Evolutionary conservation across 2,113 vertebrate species (phyloP).

Genomic region (Hemichromis elongatus): DNA sequence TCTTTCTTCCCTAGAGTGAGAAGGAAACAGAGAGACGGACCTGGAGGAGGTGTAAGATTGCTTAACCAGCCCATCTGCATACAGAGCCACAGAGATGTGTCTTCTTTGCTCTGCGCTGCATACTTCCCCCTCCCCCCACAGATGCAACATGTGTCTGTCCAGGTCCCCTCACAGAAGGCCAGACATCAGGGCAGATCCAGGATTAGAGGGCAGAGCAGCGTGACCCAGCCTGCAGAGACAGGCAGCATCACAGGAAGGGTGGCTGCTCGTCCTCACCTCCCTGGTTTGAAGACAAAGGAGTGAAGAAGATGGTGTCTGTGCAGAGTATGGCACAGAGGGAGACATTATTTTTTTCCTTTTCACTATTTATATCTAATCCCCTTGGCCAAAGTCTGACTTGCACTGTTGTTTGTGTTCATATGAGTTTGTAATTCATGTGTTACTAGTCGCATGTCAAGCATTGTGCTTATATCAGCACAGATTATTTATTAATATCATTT

Average conservation of each 20-base stretch:
- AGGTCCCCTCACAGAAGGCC: slow-evolving; percentile 24
- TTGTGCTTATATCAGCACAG: background rate
- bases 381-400: background rate
- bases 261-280: slow-evolving; percentile 5
- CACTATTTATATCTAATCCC: background rate
- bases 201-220: background rate
- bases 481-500: slow-evolving; percentile 37
- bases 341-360: background rate
- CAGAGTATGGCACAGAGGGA: background rate
- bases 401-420: background rate
- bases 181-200: slow-evolving; percentile 6
- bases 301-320: background rate
- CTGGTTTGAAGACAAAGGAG: background rate
- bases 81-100: slow-evolving; percentile 27
- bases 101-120: background rate
- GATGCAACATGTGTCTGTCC: slow-evolving; percentile 21
- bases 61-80: slow-evolving; percentile 28
- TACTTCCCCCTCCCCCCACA: background rate
- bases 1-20: slow-evolving; percentile 78
- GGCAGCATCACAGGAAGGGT: background rate
- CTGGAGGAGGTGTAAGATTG: slow-evolving; percentile 5
- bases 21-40: background rate
- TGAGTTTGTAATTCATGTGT: background rate
- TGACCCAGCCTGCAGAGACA: background rate
- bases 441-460: background rate